Percentiles rank a stretch among this genome's conserved stretches.
These are phyloP conservation scores for Drosophila neotestacea DNA, from an alignment of 2,888 invertebrate genomes.

Conservation along the genomic window DNA sequence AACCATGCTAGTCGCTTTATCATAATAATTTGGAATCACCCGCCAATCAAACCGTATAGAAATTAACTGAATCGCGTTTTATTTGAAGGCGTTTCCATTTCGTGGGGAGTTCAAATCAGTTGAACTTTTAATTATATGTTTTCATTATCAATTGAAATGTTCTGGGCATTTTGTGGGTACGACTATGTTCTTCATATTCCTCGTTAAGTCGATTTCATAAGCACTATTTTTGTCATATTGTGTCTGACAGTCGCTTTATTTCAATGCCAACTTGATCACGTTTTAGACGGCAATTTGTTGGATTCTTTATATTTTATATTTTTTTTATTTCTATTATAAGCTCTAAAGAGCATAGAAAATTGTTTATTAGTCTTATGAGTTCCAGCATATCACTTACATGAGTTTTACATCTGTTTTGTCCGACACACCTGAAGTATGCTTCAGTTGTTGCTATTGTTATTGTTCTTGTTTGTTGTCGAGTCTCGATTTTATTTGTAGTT, in stretches of 20 bases:
- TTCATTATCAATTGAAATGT: conserved; percentile 77
- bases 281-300: conserved; percentile 73
- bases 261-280: conserved; percentile 77
- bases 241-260: conserved; percentile 45
- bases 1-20: conserved; percentile 4
- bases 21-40: conserved; percentile 10
- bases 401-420: conserved; percentile 55
- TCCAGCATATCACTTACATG: conserved; percentile 54
- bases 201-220: conserved; percentile 37
- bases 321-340: conserved; percentile 56
- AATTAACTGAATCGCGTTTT: conserved; percentile 40
- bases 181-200: conserved; percentile 12
- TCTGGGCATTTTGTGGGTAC: conserved; percentile 23
- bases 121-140: conserved; percentile 75
- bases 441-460: conserved; percentile 19
- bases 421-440: conserved; percentile 26
- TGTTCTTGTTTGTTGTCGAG: conserved; percentile 26
- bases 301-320: conserved; percentile 49
- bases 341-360: conserved; percentile 73
- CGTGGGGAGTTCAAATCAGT: conserved; percentile 59
- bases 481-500: conserved; percentile 39
- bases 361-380: conserved; percentile 32
- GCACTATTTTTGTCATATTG: conserved; percentile 43
- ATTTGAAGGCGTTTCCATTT: conserved; percentile 62
- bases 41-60: conserved; percentile 13